Evolutionary conservation across 64 coral and sea anemone genomes (phyloP).

Genomic region (Actinia tenebrosa): DNA sequence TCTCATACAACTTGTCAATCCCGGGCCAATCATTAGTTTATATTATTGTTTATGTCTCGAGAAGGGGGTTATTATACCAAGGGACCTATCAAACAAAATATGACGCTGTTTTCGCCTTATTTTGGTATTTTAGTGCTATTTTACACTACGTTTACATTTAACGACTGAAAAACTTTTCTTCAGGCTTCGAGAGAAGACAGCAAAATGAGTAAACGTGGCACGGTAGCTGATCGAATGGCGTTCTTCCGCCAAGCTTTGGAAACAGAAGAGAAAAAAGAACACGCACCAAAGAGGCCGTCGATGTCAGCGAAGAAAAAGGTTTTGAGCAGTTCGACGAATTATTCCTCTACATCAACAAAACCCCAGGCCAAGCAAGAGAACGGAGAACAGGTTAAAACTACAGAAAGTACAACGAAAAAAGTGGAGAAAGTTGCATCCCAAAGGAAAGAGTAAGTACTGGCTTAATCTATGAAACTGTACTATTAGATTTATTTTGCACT

Average conservation of each 20-base stretch:
- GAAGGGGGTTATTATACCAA: background rate
- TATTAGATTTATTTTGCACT: background rate
- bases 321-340: background rate
- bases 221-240: conserved; percentile 77
- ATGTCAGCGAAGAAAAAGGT: background rate
- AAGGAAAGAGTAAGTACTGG: conserved; percentile 13
- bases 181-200: background rate
- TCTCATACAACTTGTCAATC: too few species aligned
- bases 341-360: background rate
- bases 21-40: too few species aligned
- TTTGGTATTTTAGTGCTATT: background rate
- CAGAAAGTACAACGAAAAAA: background rate
- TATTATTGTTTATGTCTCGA: too few species aligned
- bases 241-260: conserved; percentile 74
- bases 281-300: background rate
- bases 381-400: background rate
- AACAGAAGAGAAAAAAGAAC: conserved; percentile 60
- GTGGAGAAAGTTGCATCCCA: background rate
- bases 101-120: background rate
- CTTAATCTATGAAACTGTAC: background rate
- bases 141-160: background rate
- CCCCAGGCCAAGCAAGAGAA: background rate
- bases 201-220: background rate
- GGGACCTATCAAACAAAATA: background rate
- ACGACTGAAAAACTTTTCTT: background rate